These are phyloP conservation scores for Dichetophora obliterata DNA, from an alignment of 2,888 invertebrate species.

Conservation along the genomic window DNA sequence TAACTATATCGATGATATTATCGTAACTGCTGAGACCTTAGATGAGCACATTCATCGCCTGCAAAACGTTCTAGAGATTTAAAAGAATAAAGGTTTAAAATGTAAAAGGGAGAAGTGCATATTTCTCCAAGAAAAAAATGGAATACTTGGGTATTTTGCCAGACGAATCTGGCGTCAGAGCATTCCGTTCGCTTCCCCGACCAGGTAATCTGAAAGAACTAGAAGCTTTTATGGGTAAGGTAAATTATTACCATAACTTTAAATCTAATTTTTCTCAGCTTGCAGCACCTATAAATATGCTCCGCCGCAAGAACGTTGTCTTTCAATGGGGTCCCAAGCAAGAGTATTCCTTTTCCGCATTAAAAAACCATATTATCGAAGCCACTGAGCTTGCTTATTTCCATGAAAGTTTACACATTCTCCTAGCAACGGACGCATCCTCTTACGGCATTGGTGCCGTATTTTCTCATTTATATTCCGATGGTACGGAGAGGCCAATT, in stretches of 20 bases:
- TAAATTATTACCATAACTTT: constrained; percentile 12
- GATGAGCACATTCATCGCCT: constrained; percentile 51
- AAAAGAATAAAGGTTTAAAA: too few species aligned
- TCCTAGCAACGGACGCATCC: not conserved
- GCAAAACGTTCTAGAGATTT: constrained; percentile 48
- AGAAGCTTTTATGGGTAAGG: constrained; percentile 53
- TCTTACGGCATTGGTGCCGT: not conserved
- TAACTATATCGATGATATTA: constrained; percentile 58
- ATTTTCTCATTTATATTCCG: not conserved
- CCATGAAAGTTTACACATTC: not conserved
- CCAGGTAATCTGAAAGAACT: constrained; percentile 14
- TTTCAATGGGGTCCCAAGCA: not conserved
- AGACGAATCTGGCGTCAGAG: constrained; percentile 55
- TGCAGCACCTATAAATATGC: too few species aligned
- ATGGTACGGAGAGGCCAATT: not conserved
- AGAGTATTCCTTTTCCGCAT: not conserved
- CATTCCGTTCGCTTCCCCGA: constrained; percentile 47
- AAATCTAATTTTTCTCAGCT: constrained; percentile 35
- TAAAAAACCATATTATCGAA: constrained; percentile 9
- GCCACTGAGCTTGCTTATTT: constrained; percentile 12
- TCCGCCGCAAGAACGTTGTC: too few species aligned
- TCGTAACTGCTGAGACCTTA: constrained; percentile 50
- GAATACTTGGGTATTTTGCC: constrained; percentile 54
- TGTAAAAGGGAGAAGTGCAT: too few species aligned
- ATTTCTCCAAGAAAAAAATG: constrained; percentile 50